Evolutionary conservation across 1,140 invertebrate species (phyloP), one percentile per base, ranked within the genome.

Genomic region (Pristionchus pacificus): DNA sequence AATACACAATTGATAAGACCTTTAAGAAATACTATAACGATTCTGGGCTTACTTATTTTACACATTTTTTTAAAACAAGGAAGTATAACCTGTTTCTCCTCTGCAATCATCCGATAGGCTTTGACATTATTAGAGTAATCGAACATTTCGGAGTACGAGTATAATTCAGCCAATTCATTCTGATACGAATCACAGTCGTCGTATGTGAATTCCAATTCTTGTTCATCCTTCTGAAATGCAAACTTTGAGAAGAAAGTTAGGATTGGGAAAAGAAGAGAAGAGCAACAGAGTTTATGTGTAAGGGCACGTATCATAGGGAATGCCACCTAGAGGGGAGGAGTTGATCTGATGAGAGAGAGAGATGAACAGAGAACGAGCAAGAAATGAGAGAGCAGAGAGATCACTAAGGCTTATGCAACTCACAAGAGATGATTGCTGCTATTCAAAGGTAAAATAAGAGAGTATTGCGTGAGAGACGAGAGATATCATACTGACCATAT

Each of bases 121-220:
- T 77, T 64, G 13, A 72, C 66, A 59, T 80, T 80, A 10, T 71
- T 63, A 10, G 76, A 70, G 38, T 73, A 84, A 25, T 83, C 81
- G 15, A 82, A 77, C 76, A 83, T 72, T 33, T 83, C 81, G 0
- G 81, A 78, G 71, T 83, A 83, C 3, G 80, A 76, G 64, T 83
- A 83, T 14, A 83, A 61, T 38, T 83, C 82, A n/a, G 82, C 70
- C 62, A 83, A 61, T 70, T 83, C 81, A 14, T 55, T 60, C 13
- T n/a, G 61, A 32, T 72, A 71, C 0, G 70, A 32, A 58, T 83
- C 81, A 59, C 70, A 72, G 33, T 83, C 81, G 0, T 72, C 73
- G 68, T 84, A 83, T 13, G 64, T 66, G 59, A 84, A 83, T 31
- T 79, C 71, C 2, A 83, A 63, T 60, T 83, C 81, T 2, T 27